Conservation (phyloP, 2,797 vertebrate species). For the Capromys pilorides region DNA sequence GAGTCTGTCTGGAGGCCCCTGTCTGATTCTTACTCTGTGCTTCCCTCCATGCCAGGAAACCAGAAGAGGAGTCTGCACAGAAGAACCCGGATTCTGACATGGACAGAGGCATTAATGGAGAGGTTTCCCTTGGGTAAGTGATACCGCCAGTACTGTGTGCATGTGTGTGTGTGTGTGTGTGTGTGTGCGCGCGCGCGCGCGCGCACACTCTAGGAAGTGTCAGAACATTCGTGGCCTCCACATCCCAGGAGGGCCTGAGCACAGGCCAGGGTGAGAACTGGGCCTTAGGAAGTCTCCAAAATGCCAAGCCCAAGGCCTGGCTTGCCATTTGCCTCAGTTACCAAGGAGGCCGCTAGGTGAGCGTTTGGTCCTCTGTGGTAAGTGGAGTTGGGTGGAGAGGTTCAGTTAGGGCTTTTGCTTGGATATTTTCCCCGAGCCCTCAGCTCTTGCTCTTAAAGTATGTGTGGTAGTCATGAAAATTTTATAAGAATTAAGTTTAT, state of each 20-base stretch:
- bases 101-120: neutral
- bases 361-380: neutral
- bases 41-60: slow-evolving; percentile 55
- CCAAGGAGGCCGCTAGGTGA: neutral
- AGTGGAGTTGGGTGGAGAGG: too few species aligned
- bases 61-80: slow-evolving; percentile 51
- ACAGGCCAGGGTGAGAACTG: neutral
- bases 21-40: neutral
- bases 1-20: neutral
- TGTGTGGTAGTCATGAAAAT: neutral
- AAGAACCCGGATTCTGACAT: neutral
- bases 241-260: neutral
- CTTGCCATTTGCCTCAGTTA: neutral
- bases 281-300: neutral
- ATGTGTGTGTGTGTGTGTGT: rapidly evolving
- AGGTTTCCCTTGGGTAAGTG: slow-evolving; percentile 65
- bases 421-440: neutral
- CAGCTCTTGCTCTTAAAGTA: neutral
- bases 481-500: neutral
- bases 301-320: neutral
- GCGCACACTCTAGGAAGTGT: neutral
- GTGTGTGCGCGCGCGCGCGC: rapidly evolving
- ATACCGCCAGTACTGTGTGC: rapidly evolving
- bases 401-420: neutral
- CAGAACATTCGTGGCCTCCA: neutral